A percentile compares a stretch with the other conserved stretches of the same genome.
These are phyloP conservation scores for Otus sunia DNA, from an alignment of 2,113 vertebrate species.

Conservation along the genomic window DNA sequence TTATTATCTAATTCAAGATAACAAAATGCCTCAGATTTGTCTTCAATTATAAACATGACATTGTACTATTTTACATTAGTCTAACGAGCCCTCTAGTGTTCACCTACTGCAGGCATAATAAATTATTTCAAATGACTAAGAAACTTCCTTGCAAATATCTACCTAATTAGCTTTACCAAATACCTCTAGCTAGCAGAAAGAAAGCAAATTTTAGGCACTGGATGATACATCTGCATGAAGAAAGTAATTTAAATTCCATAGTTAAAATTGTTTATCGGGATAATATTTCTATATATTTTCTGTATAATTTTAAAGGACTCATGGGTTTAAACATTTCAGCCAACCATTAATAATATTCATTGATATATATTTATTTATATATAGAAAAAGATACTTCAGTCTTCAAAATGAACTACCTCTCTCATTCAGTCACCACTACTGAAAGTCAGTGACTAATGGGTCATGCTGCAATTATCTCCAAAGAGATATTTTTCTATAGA, in stretches of 20 bases:
- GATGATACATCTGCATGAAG: not conserved
- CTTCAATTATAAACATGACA: not conserved
- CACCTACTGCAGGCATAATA: not conserved
- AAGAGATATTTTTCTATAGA: not conserved
- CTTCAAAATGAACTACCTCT: not conserved
- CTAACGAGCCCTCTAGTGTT: constrained; percentile 73
- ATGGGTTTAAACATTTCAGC: not conserved
- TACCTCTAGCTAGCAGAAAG: not conserved
- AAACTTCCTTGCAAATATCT: not conserved
- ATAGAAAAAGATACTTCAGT: not conserved
- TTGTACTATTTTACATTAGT: not conserved
- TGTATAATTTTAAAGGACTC: not conserved
- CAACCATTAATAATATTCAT: not conserved
- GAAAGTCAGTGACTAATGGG: not conserved
- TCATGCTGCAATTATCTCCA: not conserved
- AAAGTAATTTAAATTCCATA: not conserved
- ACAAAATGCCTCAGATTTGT: not conserved
- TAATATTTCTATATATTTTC: not conserved
- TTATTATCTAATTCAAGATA: not conserved
- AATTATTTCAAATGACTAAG: not conserved
- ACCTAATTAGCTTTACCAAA: not conserved
- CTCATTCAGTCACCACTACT: not conserved
- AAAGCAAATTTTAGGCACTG: not conserved
- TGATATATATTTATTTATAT: not conserved
- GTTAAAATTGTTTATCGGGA: not conserved